Percentiles rank a stretch among this genome's conserved stretches.
Evolutionary conservation across 2,113 vertebrate genomes (phyloP).

Genomic region (Dasypus novemcinctus): DNA sequence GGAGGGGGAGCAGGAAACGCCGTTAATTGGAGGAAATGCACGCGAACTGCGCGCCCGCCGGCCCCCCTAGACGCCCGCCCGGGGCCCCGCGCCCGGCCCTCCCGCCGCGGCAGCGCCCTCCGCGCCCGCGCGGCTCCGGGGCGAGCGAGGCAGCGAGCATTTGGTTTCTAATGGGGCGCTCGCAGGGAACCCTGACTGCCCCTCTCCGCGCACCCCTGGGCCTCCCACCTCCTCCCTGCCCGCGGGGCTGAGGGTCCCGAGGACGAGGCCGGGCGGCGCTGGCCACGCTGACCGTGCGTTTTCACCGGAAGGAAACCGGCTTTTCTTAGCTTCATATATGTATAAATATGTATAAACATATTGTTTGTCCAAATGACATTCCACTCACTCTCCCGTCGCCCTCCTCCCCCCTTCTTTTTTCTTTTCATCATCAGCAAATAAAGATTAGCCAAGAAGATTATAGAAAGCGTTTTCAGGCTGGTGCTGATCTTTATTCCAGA

Average conservation of each 20-base stretch:
- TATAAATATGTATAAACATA: slow-evolving; percentile 2
- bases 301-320: slow-evolving; percentile 48
- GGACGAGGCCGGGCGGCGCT: neutral
- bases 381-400: neutral
- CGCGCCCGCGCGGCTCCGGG: neutral
- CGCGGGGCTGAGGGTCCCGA: neutral
- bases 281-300: neutral
- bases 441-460: slow-evolving; percentile 94
- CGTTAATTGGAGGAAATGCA: slow-evolving; percentile 72
- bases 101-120: neutral
- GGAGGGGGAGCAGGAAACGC: slow-evolving; percentile 64
- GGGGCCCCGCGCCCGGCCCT: neutral
- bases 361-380: slow-evolving; percentile 81
- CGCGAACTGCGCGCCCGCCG: slow-evolving; percentile 44
- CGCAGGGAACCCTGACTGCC: neutral
- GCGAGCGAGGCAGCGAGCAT: neutral
- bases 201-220: neutral
- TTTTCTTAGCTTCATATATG: slow-evolving; percentile 34
- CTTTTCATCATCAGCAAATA: slow-evolving; percentile 95
- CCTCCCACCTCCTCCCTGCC: neutral
- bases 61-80: neutral
- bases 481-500: slow-evolving; percentile 93
- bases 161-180: neutral
- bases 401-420: slow-evolving; percentile 8
- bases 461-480: slow-evolving; percentile 85